Base-by-base conservation (phyloP, 2,797 vertebrate genomes). In the Channallabes apus region DNA sequence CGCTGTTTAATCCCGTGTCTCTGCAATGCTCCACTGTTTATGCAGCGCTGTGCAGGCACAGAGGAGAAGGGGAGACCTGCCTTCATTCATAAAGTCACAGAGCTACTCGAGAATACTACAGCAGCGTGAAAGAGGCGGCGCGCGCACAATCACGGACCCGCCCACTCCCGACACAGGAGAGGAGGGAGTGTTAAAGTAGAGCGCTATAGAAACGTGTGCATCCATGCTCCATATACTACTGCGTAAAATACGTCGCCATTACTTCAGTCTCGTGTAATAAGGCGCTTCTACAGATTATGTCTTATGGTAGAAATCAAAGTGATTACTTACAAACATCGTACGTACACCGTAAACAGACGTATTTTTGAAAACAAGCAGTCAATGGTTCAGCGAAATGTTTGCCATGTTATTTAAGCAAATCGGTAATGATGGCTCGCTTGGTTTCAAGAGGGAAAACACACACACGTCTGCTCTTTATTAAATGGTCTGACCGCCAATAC, bases 51-150 rank as follows among this genome's bases (percentile, higher is more conserved):
- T 80, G 85, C 87, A 82, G 65, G 81, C 82, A 54, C 38, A 84
- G 72, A 75, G 22, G 64, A 71, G 89, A 89, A 88, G 82, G 85
- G 90, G 89, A 91, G 90, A 88, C 91, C 89, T 87, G 82, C 82
- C 90, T 94, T 89, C 94, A 95, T 95, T 95, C 94, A 95, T 93
- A 93, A 94, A 94, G 92, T 91, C 89, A 86, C 87, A 89, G 87
- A 90, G 91, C 91, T 89, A 90, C 91, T 91, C 89, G 32, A 88
- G 88, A 93, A 91, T 93, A 93, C 93, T 94, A 93, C 90, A 90
- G 89, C 89, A 82, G 89, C 90, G 89, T 87, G 90, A 91, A 90
- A 91, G 82, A 89, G 90, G 92, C 88, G 90, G 85, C 35, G 91
- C 89, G 86, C 89, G 86, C 88, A 4, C 83, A n/a, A 77, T 75